phyloP scores from a whole-genome alignment of 2,113 vertebrate genomes.

The Tenrec ecaudatus region DNA sequence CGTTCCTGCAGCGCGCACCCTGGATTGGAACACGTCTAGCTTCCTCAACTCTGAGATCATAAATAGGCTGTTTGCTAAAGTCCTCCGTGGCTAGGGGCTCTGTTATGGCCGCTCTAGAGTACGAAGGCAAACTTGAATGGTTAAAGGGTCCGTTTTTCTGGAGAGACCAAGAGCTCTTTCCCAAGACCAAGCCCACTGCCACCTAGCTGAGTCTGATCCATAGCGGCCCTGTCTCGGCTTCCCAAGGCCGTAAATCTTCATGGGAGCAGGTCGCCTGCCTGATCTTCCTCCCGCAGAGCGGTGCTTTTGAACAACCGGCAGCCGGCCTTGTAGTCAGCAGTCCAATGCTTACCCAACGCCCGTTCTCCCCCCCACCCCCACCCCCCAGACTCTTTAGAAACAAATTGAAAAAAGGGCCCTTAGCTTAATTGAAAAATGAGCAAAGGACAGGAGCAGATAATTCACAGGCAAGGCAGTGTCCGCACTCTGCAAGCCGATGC shows the following conservation, averaged over 20 bases:
- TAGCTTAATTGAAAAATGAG: constrained; percentile 30
- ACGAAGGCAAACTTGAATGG: background rate
- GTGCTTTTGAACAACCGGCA: too few species aligned
- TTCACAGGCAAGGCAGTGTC: background rate
- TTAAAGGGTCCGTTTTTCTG: constrained; percentile 33
- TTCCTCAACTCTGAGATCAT: background rate
- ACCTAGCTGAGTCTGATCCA: too few species aligned
- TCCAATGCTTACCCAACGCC: too few species aligned
- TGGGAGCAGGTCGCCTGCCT: too few species aligned
- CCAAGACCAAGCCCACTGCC: too few species aligned
- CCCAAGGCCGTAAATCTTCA: too few species aligned
- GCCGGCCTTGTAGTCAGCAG: too few species aligned
- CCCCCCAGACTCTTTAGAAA: background rate
- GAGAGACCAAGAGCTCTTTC: constrained; percentile 28
- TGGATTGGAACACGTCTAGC: background rate
- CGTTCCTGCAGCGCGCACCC: background rate
- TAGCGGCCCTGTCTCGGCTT: too few species aligned
- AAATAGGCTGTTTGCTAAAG: background rate
- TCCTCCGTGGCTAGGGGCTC: background rate
- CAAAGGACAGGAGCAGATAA: background rate
- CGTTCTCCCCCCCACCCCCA: too few species aligned
- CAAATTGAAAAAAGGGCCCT: constrained; percentile 8
- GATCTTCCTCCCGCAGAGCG: too few species aligned
- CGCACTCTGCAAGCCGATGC: background rate
- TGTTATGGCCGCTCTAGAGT: background rate